Conservation (phyloP, 2,888 invertebrate species). For the Tachystola acroxantha region DNA sequence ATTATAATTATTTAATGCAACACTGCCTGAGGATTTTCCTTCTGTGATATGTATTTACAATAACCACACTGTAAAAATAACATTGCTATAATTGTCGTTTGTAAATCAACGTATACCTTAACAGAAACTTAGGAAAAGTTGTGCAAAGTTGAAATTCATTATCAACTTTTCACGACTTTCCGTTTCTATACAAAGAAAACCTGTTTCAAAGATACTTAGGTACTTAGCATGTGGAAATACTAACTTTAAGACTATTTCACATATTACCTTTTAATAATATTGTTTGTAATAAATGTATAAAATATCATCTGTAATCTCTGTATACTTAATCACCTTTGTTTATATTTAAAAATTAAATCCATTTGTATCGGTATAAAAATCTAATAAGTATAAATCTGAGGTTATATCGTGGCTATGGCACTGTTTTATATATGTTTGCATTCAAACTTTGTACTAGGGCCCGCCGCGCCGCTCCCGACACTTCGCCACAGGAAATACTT, state of each 20-base stretch:
- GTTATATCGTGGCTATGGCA: slow-evolving; percentile 74
- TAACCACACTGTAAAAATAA: slow-evolving; percentile 40
- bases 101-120: slow-evolving; percentile 4
- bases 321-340: slow-evolving; percentile 77
- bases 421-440: slow-evolving; percentile 61
- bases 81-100: slow-evolving; percentile 13
- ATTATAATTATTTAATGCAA: slow-evolving; percentile 22
- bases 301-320: slow-evolving; percentile 79
- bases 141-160: slow-evolving; percentile 26
- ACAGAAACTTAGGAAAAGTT: slow-evolving; percentile 22
- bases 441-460: slow-evolving; percentile 67
- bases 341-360: slow-evolving; percentile 79
- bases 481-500: too few relatives aligned
- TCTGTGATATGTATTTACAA: slow-evolving; percentile 72
- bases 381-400: slow-evolving; percentile 77
- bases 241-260: slow-evolving; percentile 73
- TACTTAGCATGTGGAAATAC: slow-evolving; percentile 57
- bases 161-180: slow-evolving; percentile 34
- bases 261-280: slow-evolving; percentile 70
- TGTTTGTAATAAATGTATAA: slow-evolving; percentile 78
- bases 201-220: slow-evolving; percentile 34
- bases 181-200: slow-evolving; percentile 25
- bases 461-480: slow-evolving; percentile 43
- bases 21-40: slow-evolving; percentile 50
- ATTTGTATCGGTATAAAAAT: slow-evolving; percentile 79